Evolutionary conservation across 2,888 invertebrate genomes (phyloP).

Genomic region (Bimastos eiseni): DNA sequence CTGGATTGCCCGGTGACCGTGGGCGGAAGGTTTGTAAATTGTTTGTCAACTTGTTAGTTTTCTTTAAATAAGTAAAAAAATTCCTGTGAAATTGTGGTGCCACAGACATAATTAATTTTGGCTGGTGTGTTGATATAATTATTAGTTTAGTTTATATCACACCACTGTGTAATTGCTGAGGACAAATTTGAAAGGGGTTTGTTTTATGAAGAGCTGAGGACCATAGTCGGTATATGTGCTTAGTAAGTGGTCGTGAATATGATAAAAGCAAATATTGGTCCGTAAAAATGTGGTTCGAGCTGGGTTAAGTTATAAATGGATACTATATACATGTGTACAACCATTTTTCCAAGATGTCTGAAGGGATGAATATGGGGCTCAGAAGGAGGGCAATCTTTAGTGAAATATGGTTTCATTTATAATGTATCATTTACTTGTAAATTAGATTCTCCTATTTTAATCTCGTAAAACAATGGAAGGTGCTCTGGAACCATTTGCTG

Average conservation of each 20-base stretch:
- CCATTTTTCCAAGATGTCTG: no score
- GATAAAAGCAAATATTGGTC: no score
- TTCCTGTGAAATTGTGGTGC: neutral
- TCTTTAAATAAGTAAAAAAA: neutral
- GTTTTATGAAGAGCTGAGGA: neutral
- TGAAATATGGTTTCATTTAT: no score
- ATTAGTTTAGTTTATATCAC: neutral
- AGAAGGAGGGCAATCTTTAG: no score
- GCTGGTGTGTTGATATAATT: neutral
- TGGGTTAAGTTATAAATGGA: no score
- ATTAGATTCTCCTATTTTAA: neutral
- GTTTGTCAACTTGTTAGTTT: neutral
- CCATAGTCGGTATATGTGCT: neutral
- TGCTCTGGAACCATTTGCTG: neutral
- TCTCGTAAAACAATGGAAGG: neutral
- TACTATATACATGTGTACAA: no score
- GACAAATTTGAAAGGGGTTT: neutral
- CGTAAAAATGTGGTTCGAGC: no score
- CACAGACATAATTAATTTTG: neutral
- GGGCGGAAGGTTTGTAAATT: constrained; percentile 23
- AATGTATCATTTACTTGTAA: neutral
- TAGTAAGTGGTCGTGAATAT: neutral
- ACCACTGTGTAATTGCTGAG: neutral
- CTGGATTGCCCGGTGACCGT: constrained; percentile 21
- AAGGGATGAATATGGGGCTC: no score